Evolutionary conservation across 2,797 vertebrate species (phyloP).

Genomic region (Momotus momota): DNA sequence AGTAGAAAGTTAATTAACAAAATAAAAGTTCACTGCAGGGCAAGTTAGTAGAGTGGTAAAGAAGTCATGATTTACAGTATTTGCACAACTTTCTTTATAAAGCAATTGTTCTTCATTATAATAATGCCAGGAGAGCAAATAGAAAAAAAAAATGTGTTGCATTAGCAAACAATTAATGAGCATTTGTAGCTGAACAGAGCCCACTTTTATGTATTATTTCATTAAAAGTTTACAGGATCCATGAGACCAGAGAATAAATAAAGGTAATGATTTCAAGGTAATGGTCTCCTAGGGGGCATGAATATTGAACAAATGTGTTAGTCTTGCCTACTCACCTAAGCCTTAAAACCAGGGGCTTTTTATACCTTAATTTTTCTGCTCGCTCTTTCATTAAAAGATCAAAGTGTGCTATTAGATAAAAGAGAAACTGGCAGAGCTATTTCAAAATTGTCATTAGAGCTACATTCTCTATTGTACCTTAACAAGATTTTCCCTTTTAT

Average conservation of each 20-base stretch:
- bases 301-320: constrained; percentile 57
- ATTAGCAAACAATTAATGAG: constrained; percentile 77
- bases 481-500: neutral
- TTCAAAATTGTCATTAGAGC: constrained; percentile 24
- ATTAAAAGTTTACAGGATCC: constrained; percentile 62
- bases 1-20: constrained; percentile 75
- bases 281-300: constrained; percentile 51
- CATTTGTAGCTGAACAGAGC: constrained; percentile 55
- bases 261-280: constrained; percentile 60
- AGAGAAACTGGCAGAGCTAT: constrained; percentile 17
- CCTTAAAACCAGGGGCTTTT: constrained; percentile 23
- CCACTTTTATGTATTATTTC: constrained; percentile 66
- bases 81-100: constrained; percentile 77
- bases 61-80: constrained; percentile 73
- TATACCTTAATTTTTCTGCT: constrained; percentile 44
- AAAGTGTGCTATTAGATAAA: constrained; percentile 30
- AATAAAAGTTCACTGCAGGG: constrained; percentile 54
- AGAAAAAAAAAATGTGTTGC: constrained; percentile 36
- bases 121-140: constrained; percentile 71
- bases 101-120: constrained; percentile 78
- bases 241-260: constrained; percentile 59
- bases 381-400: constrained; percentile 32
- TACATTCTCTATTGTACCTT: neutral
- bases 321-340: constrained; percentile 6
- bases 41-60: constrained; percentile 62